Conservation (phyloP, 2,888 invertebrate species). For the Tuta absoluta region DNA sequence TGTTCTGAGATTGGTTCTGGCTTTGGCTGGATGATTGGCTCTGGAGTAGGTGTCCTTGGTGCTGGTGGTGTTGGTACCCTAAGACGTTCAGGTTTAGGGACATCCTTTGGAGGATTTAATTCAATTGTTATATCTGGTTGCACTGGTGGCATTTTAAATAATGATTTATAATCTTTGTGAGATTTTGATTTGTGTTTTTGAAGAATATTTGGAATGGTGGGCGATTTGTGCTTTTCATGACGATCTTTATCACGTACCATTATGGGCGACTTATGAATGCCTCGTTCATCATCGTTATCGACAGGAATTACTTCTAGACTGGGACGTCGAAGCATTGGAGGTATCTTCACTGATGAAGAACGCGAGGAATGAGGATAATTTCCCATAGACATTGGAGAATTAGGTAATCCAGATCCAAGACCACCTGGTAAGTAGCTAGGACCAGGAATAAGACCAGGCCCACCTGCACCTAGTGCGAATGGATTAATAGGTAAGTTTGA, state of each 20-base stretch:
- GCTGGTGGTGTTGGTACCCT: conserved; percentile 34
- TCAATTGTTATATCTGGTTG: conserved; percentile 83
- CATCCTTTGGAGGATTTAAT: conserved; percentile 75
- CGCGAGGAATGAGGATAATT: conserved; percentile 82
- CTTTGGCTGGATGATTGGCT: conserved; percentile 42
- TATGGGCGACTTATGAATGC: conserved; percentile 59
- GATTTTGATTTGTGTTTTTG: conserved; percentile 71
- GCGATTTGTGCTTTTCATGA: conserved; percentile 75
- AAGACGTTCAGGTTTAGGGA: conserved; percentile 52
- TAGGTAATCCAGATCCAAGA: conserved; percentile 65
- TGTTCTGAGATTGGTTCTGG: conserved; percentile 46
- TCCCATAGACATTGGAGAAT: conserved; percentile 76
- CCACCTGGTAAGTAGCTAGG: conserved; percentile 67
- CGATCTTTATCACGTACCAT: conserved; percentile 67
- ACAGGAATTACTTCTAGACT: conserved; percentile 80
- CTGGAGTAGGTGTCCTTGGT: conserved; percentile 37
- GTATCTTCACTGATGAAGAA: conserved; percentile 80
- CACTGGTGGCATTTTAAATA: conserved; percentile 75
- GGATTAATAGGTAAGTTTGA: conserved; percentile 76
- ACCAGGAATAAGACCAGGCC: conserved; percentile 84
- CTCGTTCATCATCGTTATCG: conserved; percentile 74
- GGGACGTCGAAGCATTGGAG: conserved; percentile 81
- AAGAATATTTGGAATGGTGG: conserved; percentile 75
- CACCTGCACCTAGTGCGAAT: conserved; percentile 76
- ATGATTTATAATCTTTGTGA: conserved; percentile 71